Base-by-base conservation (phyloP, 2,888 invertebrate genomes). In the Cheilosia variabilis region DNA sequence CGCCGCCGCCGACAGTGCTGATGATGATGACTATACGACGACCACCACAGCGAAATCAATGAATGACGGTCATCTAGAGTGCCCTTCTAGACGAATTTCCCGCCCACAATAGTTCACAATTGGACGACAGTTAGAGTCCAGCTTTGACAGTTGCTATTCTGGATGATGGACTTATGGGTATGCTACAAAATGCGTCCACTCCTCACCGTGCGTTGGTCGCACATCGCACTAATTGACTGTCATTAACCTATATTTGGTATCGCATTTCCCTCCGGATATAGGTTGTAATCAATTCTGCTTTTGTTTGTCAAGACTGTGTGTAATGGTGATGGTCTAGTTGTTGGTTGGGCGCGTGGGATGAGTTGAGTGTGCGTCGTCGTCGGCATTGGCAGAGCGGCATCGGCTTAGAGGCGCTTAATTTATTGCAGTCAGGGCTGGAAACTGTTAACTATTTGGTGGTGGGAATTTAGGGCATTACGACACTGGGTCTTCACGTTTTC, bases 211-310 rank as follows among this genome's bases (percentile, higher is more conserved):
- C 15, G 31, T 31, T 9, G 4, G 37, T 13, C 37, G 47, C 63
- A 65, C 58, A 13, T 13, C 37, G 47, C 63, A 65, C 58, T 79
- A 72, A 72, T 79, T 66, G 66, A 37, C 53, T 43, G 62, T 66
- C 60, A 66, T 73, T 79, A 79, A 58, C 65, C 72, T 72, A 73
- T 79, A 73, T 79, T 79, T 66, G 72, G 79, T 71, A 79, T 53
- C 60, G 43, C 66, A 73, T 66, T 66, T 79, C 66, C 37, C 57
- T 17, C 72, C 79, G 79, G 72, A 79, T 66, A 72, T 72, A 72
- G 52, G 63, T 52, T 71, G 53, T 55, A 68, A 63, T 71, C 66
- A 66, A 79, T 53, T 72, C 27, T 10, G 22, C 15, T 31, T 34
- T 52, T 60, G 50, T 50, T 60, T 50, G 19, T 63, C 27, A 17